These are phyloP conservation scores for Varanus komodoensis DNA, from an alignment of 2,113 vertebrate genomes.

Conservation along the genomic window DNA sequence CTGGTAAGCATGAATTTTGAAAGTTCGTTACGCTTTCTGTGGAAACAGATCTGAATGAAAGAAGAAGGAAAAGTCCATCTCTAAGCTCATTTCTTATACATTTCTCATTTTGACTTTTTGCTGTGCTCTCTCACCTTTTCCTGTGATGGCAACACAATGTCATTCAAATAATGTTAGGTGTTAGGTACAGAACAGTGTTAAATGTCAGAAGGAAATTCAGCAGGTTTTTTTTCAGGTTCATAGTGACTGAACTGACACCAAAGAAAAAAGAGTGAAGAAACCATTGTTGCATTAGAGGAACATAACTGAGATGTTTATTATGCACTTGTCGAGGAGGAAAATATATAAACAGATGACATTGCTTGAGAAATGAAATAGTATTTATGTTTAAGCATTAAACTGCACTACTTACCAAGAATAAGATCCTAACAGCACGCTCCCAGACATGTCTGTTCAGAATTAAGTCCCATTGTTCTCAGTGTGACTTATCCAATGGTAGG, in stretches of 20 bases:
- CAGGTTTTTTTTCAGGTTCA: constrained; percentile 61
- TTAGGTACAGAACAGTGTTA: constrained; percentile 62
- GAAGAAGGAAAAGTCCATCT: constrained; percentile 56
- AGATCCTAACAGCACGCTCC: not conserved
- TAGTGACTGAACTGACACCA: constrained; percentile 52
- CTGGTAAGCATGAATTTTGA: constrained; percentile 28
- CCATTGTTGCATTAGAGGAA: constrained; percentile 3
- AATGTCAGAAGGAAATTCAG: constrained; percentile 74
- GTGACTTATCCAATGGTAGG: not conserved
- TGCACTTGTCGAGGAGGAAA: not conserved
- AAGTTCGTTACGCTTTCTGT: constrained; percentile 64
- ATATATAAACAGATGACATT: not conserved
- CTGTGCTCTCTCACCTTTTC: constrained; percentile 71
- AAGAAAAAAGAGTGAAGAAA: constrained; percentile 41
- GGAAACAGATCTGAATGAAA: constrained; percentile 55
- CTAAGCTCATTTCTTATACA: constrained; percentile 53
- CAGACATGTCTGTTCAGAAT: too few relatives aligned
- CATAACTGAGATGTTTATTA: constrained; percentile 28
- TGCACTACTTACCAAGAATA: not conserved
- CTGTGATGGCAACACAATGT: constrained; percentile 66
- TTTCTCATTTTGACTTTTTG: constrained; percentile 64
- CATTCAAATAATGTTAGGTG: constrained; percentile 60
- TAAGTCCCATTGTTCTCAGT: not conserved
- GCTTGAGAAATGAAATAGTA: not conserved
- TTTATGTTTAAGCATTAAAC: not conserved